Conservation (phyloP, 2,888 invertebrate genomes). For the Lepidocyrtoides sp. region DNA sequence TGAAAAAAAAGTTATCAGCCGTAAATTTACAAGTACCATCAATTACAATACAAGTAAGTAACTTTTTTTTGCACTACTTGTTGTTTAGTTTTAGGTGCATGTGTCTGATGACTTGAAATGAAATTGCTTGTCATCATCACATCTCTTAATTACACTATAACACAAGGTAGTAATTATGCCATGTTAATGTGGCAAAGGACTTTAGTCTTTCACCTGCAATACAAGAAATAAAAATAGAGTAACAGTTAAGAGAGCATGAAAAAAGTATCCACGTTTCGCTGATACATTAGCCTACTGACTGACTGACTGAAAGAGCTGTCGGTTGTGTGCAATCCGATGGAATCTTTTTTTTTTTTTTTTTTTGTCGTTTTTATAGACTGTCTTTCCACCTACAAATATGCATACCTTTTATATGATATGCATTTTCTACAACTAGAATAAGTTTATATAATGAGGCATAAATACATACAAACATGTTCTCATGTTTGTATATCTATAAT, state of each 20-base stretch:
- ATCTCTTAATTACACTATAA: background rate
- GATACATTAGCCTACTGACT: slow-evolving; percentile 72
- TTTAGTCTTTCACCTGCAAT: background rate
- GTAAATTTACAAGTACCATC: background rate
- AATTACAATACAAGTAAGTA: background rate
- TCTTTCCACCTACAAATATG: slow-evolving; percentile 54
- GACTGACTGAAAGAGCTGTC: slow-evolving; percentile 68
- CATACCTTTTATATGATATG: background rate
- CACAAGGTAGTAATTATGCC: background rate
- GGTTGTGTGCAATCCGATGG: slow-evolving; percentile 50
- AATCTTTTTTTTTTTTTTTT: slow-evolving; percentile 64
- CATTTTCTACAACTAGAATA: slow-evolving; percentile 16
- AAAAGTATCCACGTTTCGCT: slow-evolving; percentile 34
- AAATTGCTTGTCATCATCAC: background rate
- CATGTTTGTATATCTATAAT: background rate
- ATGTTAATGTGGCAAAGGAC: background rate
- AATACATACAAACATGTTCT: background rate
- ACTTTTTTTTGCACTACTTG: background rate
- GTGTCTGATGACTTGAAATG: too few relatives aligned
- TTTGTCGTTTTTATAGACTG: slow-evolving; percentile 25
- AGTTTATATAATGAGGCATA: slow-evolving; percentile 17
- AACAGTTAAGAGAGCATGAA: slow-evolving; percentile 4
- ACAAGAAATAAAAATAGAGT: background rate
- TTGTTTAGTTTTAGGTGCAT: too few relatives aligned
- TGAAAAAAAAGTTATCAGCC: background rate